A percentile compares a stretch with the other conserved stretches of the same genome.
These are phyloP conservation scores for Scytalopus superciliaris DNA, from an alignment of 2,113 vertebrate genomes.

Conservation along the genomic window DNA sequence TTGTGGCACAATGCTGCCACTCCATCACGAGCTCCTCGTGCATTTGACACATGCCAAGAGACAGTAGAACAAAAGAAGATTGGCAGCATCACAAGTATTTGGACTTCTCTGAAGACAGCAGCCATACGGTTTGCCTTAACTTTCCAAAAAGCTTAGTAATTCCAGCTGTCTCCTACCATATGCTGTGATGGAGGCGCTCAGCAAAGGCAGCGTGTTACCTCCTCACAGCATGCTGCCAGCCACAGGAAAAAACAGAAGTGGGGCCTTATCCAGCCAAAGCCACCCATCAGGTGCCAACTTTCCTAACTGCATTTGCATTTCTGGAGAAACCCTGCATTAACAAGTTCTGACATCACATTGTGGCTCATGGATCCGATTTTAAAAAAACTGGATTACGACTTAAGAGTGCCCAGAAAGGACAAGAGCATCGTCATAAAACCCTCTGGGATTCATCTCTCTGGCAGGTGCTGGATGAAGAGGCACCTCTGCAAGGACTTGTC, in stretches of 20 bases:
- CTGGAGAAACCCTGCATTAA: neutral
- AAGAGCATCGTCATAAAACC: neutral
- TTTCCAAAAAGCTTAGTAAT: constrained; percentile 36
- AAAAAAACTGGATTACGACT: neutral
- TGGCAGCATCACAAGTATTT: neutral
- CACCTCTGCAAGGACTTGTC: neutral
- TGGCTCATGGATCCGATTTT: neutral
- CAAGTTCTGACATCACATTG: neutral
- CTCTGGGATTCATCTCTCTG: fast-evolving
- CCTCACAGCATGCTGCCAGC: neutral
- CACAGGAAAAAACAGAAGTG: neutral
- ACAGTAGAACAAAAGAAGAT: neutral
- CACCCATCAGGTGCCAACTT: neutral
- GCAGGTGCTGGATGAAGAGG: neutral
- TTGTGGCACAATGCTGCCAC: fast-evolving
- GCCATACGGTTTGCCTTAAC: constrained; percentile 29
- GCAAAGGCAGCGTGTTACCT: neutral
- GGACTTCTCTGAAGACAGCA: constrained; percentile 5
- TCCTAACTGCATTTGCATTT: neutral
- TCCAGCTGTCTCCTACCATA: constrained; percentile 53
- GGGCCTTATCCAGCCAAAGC: neutral
- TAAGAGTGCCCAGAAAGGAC: neutral
- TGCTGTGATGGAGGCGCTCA: neutral
- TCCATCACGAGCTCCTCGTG: neutral
- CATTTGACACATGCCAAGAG: neutral